Conservation (phyloP, 2,888 invertebrate genomes). For the Platycheirus albimanus region DNA sequence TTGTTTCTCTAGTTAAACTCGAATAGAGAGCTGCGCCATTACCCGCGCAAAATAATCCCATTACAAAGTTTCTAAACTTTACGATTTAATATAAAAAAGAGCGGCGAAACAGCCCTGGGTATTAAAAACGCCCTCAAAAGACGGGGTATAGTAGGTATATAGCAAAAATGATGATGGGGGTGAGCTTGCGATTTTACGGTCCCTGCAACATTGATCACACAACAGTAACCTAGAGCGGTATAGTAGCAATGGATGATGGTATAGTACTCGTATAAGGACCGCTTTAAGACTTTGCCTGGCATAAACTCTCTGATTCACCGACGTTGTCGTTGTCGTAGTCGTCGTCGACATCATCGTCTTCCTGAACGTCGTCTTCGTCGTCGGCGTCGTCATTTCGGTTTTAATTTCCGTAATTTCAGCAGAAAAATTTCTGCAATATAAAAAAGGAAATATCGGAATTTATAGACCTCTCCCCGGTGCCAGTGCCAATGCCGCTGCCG, state of each 20-base stretch:
- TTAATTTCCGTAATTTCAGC: slow-evolving; percentile 83
- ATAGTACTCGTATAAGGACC: slow-evolving; percentile 51
- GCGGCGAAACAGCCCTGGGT: slow-evolving; percentile 79
- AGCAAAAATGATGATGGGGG: slow-evolving; percentile 38
- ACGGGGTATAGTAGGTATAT: slow-evolving; percentile 46
- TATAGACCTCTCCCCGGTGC: slow-evolving; percentile 79
- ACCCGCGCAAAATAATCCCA: slow-evolving; percentile 75
- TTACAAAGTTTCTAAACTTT: slow-evolving; percentile 82
- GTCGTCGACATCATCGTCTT: slow-evolving; percentile 40
- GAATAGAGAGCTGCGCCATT: slow-evolving; percentile 71
- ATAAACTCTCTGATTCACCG: slow-evolving; percentile 70
- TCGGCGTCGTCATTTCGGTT: slow-evolving; percentile 80
- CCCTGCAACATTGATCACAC: slow-evolving; percentile 74
- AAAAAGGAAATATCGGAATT: slow-evolving; percentile 83
- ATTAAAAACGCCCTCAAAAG: slow-evolving; percentile 79
- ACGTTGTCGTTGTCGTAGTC: too few relatives aligned
- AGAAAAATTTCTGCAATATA: slow-evolving; percentile 83
- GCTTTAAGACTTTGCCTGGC: slow-evolving; percentile 69
- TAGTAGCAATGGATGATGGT: slow-evolving; percentile 26
- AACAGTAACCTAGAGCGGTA: slow-evolving; percentile 70
- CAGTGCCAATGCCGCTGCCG: slow-evolving; percentile 36
- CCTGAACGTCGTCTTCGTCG: slow-evolving; percentile 38
- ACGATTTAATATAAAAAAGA: slow-evolving; percentile 80
- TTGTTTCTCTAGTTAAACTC: slow-evolving; percentile 72
- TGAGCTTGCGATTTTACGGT: slow-evolving; percentile 70